A percentile compares a stretch with the other conserved stretches of the same genome.
phyloP scores from a whole-genome alignment of 1,140 invertebrate genomes.

The Lepidurus apus region DNA sequence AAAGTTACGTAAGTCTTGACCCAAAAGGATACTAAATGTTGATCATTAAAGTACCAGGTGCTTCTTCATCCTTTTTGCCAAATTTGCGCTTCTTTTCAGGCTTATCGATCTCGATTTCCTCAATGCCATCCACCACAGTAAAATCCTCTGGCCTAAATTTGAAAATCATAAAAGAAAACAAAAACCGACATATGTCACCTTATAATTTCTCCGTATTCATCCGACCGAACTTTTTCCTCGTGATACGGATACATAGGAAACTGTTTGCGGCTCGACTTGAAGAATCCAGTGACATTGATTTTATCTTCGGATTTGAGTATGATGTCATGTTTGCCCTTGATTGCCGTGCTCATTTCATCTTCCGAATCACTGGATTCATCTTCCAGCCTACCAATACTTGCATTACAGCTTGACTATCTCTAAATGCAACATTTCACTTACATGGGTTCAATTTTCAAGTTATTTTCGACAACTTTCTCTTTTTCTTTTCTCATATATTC shows the following conservation, averaged over 20 bases:
- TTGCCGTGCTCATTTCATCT: conserved; percentile 71
- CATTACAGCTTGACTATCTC: conserved; percentile 45
- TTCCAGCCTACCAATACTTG: background rate
- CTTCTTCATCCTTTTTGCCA: conserved; percentile 59
- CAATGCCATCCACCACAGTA: conserved; percentile 31
- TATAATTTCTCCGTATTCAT: conserved; percentile 94
- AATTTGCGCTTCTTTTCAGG: conserved; percentile 81
- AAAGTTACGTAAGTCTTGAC: conserved; percentile 30
- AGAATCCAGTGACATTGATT: conserved; percentile 52
- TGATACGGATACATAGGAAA: conserved; percentile 95
- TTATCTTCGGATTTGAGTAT: conserved; percentile 59
- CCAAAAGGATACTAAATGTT: conserved; percentile 17
- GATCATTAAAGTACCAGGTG: conserved; percentile 42
- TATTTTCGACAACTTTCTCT: conserved; percentile 44
- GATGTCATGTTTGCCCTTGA: conserved; percentile 69
- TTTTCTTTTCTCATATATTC: conserved; percentile 59
- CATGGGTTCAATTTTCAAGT: conserved; percentile 53
- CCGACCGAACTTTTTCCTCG: conserved; percentile 86
- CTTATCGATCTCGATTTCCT: conserved; percentile 36
- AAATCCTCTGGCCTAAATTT: conserved; percentile 35
- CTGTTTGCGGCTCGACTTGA: conserved; percentile 87
- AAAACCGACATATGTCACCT: conserved; percentile 40
- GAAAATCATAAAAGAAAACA: background rate
- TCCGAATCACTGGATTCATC: conserved; percentile 71
- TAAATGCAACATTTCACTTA: conserved; percentile 38